Evolutionary conservation across 2,888 invertebrate genomes (phyloP), one percentile per base, ranked within the genome.

Genomic region (Plebejus argus): DNA sequence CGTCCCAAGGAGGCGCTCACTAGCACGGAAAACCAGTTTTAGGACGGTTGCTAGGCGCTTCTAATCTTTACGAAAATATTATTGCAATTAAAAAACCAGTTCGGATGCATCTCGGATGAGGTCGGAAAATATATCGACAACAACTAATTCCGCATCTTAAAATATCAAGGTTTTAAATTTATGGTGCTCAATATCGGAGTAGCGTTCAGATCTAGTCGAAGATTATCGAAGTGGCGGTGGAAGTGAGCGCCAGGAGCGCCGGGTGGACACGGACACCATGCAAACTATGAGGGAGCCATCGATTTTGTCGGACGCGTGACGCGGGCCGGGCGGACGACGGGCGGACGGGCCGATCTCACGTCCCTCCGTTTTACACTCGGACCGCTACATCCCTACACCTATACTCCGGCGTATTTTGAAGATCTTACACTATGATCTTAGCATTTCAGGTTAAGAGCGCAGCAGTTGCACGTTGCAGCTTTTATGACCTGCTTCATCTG

Each of bases 241-340:
- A 45, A 45, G 10, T 10, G 45, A 45, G 10, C 45, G 39, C 49
- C 49, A 0, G 53, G 53, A 15, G 76, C 53, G 39, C 70, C 85
- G 82, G 84, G 89, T 88, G 87, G 89, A 86, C 83, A 87, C 89
- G 87, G 89, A 86, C 83, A 87, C 89, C 92, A 93, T 93, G 93
- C 93, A 93, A 93, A 93, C 93, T 93, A 93, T 91, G 90, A 90
- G 91, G 92, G 91, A 87, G 89, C 84, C 88, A 93, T 93, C 91
- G 93, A 93, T 93, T 93, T 93, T 91, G 91, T 92, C 90, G 92
- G 91, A 53, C 53, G 18, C 53, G 53, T 53, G 53, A 53, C 53
- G 53, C 53, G 53, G 53, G 15, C 53, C 15, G 53, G 53, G 15
- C 4, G 53, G 53, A 15, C 15, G 53, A 3, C 53, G 53, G 39